phyloP scores from a whole-genome alignment of 2,113 vertebrate genomes.

The Strix aluco region DNA sequence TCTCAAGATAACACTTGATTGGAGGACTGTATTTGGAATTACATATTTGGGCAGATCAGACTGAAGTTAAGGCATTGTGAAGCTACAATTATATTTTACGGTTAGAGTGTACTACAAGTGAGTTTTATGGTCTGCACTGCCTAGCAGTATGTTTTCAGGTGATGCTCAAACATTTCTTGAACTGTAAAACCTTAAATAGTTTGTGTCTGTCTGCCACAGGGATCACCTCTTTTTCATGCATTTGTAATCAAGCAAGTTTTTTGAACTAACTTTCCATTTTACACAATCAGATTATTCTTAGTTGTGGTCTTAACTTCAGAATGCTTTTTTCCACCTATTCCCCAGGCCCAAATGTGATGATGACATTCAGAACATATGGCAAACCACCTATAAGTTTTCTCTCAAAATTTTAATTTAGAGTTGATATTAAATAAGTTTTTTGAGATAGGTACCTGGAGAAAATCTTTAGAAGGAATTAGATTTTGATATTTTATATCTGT shows the following conservation, averaged over 20 bases:
- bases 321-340: neutral
- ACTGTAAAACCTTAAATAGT: neutral
- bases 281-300: neutral
- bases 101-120: neutral
- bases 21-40: neutral
- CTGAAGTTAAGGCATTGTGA: neutral
- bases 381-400: neutral
- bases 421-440: neutral
- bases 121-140: neutral
- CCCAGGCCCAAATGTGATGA: neutral
- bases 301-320: neutral
- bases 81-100: neutral
- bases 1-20: neutral
- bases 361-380: neutral
- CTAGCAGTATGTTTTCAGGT: neutral
- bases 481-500: neutral
- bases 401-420: neutral
- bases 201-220: neutral
- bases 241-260: neutral
- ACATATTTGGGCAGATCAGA: neutral
- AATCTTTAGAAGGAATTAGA: neutral
- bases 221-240: neutral
- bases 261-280: neutral
- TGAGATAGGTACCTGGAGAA: neutral
- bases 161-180: neutral